Evolutionary conservation across 1,140 invertebrate genomes (phyloP), one percentile per base, ranked within the genome.

Genomic region (Aphaenogaster floridana): DNA sequence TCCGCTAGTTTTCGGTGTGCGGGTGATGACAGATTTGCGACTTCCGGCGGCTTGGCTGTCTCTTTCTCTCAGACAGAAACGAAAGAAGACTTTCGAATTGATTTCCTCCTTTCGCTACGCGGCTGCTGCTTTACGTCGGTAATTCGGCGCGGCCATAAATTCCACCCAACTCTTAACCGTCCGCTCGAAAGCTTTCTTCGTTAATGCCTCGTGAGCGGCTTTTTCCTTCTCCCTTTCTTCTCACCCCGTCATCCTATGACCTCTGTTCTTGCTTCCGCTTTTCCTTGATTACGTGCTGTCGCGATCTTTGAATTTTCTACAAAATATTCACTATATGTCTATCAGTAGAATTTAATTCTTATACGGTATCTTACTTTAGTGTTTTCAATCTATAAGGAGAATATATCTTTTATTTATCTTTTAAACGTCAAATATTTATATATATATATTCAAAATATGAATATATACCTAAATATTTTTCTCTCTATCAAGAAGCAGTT

Each of bases 151-250:
- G 57, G 86, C 86, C 76, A 90, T 90, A 90, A 90, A 90, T 90
- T 86, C 57, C 80, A 71, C 21, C 89, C 76, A 90, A 90, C 89
- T 81, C 66, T 88, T 86, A 90, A 88, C 89, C 86, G 78, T 90
- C 87, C 79, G 89, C 80, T 71, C 45, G 86, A 90, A 90, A 90
- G 89, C 89, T 90, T 90, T 88, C 89, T 90, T 90, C 89, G 89
- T 90, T 90, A 90, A 90, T 88, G 89, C 86, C 71, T 76, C 59
- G 71, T 63, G 50, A 85, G 66, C 50, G 54, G 68, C 86, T 88
- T 52, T 78, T 45, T 77, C 50, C 66, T 15, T 54, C 21, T 28
- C 7, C 15, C 28, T 57, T 68, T 17, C 15, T 54, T 61, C 45
- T 9, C 61, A 4, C 15, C 52, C 63, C 57, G 9, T 72, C 48